A percentile compares a stretch with the other conserved stretches of the same genome.
Evolutionary conservation across 2,888 invertebrate species (phyloP).

Genomic region (Synergus gifuensis): DNA sequence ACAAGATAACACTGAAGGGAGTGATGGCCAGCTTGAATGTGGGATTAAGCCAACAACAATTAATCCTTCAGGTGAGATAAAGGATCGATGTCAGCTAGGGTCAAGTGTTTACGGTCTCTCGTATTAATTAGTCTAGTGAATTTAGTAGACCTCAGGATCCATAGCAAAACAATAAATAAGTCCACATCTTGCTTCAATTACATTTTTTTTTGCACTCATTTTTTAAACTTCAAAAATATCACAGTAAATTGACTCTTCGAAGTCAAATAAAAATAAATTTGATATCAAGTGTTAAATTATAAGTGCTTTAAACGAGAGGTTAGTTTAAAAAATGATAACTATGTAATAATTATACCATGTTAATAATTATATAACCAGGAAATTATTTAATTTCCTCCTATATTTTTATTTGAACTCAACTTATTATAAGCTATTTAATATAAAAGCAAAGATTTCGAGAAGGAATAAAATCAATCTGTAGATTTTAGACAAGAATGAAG

Average conservation of each 20-base stretch:
- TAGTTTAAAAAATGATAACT: no score
- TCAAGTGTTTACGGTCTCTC: constrained; percentile 33
- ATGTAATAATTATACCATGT: no score
- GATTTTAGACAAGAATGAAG: not conserved
- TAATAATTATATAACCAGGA: no score
- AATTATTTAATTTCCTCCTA: not conserved
- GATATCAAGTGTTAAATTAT: no score
- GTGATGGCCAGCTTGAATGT: constrained; percentile 23
- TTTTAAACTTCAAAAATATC: no score
- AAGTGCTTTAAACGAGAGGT: no score
- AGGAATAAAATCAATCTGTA: not conserved
- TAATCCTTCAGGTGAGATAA: constrained; percentile 38
- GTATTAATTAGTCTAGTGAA: constrained; percentile 14
- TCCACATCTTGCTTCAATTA: not conserved
- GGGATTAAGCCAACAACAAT: constrained; percentile 33
- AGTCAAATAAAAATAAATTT: no score
- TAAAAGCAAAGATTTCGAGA: not conserved
- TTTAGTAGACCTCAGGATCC: constrained; percentile 18
- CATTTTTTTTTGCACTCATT: no score
- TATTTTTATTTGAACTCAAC: not conserved
- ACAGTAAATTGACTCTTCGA: no score
- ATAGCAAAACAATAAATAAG: not conserved
- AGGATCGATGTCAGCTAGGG: constrained; percentile 16
- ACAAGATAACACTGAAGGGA: constrained; percentile 23
- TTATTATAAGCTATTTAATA: not conserved